These are phyloP conservation scores for Novumbra hubbsi DNA, from an alignment of 2,797 vertebrate species.

Conservation along the genomic window DNA sequence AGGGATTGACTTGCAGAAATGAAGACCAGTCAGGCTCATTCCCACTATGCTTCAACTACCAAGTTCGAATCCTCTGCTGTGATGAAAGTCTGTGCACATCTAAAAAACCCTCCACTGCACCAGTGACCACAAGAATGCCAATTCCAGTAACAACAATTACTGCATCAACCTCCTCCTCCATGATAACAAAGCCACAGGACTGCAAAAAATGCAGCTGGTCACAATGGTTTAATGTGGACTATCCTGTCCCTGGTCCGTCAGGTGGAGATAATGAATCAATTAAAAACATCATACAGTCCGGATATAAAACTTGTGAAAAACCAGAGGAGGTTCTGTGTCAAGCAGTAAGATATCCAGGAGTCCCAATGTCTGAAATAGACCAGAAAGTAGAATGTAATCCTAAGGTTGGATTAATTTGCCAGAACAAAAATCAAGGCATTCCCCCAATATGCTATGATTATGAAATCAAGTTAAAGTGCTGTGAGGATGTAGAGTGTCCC, in stretches of 20 bases:
- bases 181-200: background rate
- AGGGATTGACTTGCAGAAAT: constrained; percentile 57
- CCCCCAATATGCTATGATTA: constrained; percentile 56
- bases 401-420: constrained; percentile 48
- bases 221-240: constrained; percentile 59
- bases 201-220: constrained; percentile 58
- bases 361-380: constrained; percentile 33
- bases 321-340: constrained; percentile 54
- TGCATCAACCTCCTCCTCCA: background rate
- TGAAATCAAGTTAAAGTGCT: constrained; percentile 58
- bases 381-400: constrained; percentile 54
- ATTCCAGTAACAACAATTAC: background rate
- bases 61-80: constrained; percentile 56
- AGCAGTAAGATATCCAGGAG: constrained; percentile 34
- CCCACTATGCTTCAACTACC: constrained; percentile 58
- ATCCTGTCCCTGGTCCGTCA: constrained; percentile 47
- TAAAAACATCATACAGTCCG: constrained; percentile 39
- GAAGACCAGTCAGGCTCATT: constrained; percentile 51
- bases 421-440: constrained; percentile 49
- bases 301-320: constrained; percentile 53
- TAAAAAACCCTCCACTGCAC: background rate
- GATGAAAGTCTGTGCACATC: constrained; percentile 36
- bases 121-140: background rate
- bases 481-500: constrained; percentile 26
- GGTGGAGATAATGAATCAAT: constrained; percentile 63